Percentiles rank a stretch among this genome's conserved stretches.
Evolutionary conservation across 1,140 invertebrate genomes (phyloP).

Genomic region (Brachionus sp.): DNA sequence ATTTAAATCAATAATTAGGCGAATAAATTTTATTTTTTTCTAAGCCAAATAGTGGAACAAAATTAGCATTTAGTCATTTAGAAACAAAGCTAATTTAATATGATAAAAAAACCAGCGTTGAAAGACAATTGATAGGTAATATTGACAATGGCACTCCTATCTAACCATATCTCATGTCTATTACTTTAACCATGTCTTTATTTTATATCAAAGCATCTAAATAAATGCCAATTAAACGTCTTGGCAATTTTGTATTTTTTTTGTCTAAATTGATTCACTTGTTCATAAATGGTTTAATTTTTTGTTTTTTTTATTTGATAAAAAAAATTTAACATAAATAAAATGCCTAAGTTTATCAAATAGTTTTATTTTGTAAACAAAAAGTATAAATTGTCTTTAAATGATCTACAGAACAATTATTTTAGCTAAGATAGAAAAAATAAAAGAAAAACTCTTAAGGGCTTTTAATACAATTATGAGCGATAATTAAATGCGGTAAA

Average conservation of each 20-base stretch:
- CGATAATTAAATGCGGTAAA: not conserved
- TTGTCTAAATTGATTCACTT: not conserved
- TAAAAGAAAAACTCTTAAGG: not conserved
- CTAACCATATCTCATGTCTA: not conserved
- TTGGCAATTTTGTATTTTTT: not conserved
- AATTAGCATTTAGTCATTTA: not conserved
- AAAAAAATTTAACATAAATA: not conserved
- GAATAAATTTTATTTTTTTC: constrained; percentile 13
- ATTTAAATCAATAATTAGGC: constrained; percentile 37
- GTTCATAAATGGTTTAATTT: not conserved
- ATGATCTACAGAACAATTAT: not conserved
- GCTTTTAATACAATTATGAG: not conserved
- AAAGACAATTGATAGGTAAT: not conserved
- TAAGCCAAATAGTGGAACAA: not conserved
- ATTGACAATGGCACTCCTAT: not conserved
- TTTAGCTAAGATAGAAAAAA: not conserved
- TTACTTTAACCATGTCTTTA: not conserved
- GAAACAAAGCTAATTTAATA: not conserved
- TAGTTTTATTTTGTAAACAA: not conserved
- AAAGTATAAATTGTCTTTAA: not conserved
- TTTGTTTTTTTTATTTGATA: not conserved
- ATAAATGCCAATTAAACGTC: not conserved
- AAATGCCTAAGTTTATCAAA: not conserved
- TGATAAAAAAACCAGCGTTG: not conserved
- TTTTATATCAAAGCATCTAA: not conserved